A percentile compares a stretch with the other conserved stretches of the same genome.
Conservation (phyloP, 2,888 invertebrate genomes). For the Leucophora obtusa region DNA sequence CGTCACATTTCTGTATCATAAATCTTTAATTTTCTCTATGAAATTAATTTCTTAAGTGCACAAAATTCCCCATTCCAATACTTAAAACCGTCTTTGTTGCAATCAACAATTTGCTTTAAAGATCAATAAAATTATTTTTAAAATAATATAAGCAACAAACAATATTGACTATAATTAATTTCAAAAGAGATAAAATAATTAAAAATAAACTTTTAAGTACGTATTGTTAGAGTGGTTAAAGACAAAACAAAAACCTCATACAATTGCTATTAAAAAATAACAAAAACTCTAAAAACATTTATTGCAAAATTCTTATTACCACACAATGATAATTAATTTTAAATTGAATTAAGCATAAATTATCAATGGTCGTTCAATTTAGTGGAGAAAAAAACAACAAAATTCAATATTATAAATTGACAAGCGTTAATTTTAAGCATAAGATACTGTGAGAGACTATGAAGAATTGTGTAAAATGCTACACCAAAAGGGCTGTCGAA, state of each 20-base stretch:
- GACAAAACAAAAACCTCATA: background rate
- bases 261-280: constrained; percentile 24
- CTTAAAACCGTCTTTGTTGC: background rate
- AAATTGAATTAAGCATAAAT: constrained; percentile 57
- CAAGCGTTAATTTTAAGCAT: constrained; percentile 55
- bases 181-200: constrained; percentile 50
- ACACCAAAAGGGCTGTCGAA: constrained; percentile 3
- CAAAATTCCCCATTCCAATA: too few species aligned
- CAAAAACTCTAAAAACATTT: constrained; percentile 18
- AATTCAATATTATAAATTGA: constrained; percentile 48
- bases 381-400: constrained; percentile 28
- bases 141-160: background rate
- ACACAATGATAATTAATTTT: constrained; percentile 53
- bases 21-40: too few species aligned
- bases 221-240: constrained; percentile 9
- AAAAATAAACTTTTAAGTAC: constrained; percentile 41
- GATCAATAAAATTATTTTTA: background rate
- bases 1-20: too few species aligned
- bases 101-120: background rate
- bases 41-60: too few species aligned
- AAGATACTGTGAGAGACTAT: constrained; percentile 8
- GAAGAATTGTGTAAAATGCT: background rate
- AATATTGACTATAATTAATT: constrained; percentile 44
- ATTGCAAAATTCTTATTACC: constrained; percentile 56
- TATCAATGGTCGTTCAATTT: constrained; percentile 35